A percentile compares a stretch with the other conserved stretches of the same genome.
Evolutionary conservation across 30 jellyfish, hydroid and myxozoan genomes (phyloP).

Genomic region (Aurelia sp.): DNA sequence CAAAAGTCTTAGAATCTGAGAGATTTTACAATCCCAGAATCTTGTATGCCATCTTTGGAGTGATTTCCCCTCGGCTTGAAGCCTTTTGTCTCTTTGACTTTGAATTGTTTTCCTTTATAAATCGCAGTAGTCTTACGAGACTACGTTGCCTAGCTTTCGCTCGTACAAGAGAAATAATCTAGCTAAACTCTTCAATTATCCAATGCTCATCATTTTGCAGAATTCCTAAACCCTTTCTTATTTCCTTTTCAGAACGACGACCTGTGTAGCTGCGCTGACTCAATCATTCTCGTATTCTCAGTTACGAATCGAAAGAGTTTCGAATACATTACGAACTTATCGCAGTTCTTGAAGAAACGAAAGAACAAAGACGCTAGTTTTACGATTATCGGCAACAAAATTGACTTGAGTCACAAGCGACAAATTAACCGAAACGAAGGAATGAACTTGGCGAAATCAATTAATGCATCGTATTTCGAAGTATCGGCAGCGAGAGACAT

Average conservation of each 20-base stretch:
- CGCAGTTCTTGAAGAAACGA: constrained; percentile 54
- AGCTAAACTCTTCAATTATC: too few species aligned
- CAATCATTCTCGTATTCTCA: constrained; percentile 77
- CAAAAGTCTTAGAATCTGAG: too few species aligned
- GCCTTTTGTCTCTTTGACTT: too few species aligned
- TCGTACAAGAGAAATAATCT: too few species aligned
- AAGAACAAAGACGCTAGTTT: constrained; percentile 63
- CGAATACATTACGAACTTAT: constrained; percentile 45
- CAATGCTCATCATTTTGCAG: too few species aligned
- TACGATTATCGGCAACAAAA: constrained; percentile 83
- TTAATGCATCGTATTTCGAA: constrained; percentile 61
- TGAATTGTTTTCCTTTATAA: too few species aligned
- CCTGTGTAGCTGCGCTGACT: constrained; percentile 56
- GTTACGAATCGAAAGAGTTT: constrained; percentile 78
- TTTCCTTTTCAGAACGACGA: constrained; percentile 52
- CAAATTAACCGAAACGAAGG: constrained; percentile 75
- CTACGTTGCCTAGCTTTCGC: too few species aligned
- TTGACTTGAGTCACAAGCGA: constrained; percentile 82
- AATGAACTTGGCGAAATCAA: constrained; percentile 55
- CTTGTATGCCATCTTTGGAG: too few species aligned
- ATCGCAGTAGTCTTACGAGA: too few species aligned
- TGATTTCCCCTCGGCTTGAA: too few species aligned
- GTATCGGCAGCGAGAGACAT: constrained; percentile 83
- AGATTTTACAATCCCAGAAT: too few species aligned
- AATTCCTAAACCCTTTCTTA: too few species aligned